Percentiles rank a stretch among this genome's conserved stretches.
These are phyloP conservation scores for Aphis gossypii DNA, from an alignment of 1,140 invertebrate species.

Conservation along the genomic window DNA sequence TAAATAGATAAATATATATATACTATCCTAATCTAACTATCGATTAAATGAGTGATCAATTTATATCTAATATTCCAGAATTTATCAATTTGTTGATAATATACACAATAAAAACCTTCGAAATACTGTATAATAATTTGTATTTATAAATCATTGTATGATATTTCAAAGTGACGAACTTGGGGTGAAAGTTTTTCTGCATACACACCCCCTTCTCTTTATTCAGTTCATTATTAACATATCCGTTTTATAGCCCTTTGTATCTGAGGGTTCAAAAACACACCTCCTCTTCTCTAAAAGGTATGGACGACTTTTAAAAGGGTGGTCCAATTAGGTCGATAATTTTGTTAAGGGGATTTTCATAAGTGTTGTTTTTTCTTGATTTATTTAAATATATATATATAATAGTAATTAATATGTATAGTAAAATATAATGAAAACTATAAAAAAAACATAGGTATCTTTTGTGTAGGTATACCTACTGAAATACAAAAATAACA, in stretches of 20 bases:
- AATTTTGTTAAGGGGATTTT: background rate
- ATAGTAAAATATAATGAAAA: background rate
- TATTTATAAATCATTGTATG: background rate
- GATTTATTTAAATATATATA: background rate
- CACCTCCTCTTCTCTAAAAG: conserved; percentile 8
- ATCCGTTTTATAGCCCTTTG: background rate
- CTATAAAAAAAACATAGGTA: background rate
- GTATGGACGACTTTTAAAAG: background rate
- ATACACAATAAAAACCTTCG: background rate
- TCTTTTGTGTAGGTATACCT: background rate
- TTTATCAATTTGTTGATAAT: background rate
- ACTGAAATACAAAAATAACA: background rate
- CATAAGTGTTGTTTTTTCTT: background rate
- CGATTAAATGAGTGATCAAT: background rate
- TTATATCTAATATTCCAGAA: background rate
- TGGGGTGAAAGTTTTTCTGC: background rate
- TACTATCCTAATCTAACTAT: background rate
- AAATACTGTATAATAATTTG: background rate
- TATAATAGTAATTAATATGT: background rate
- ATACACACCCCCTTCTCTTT: background rate
- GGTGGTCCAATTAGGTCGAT: conserved; percentile 45
- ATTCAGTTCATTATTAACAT: background rate
- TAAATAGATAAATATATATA: background rate
- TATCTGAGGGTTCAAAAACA: background rate
- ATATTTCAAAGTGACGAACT: background rate